These are phyloP conservation scores for Trichogramma evanescens DNA, from an alignment of 2,888 invertebrate genomes.

Conservation along the genomic window DNA sequence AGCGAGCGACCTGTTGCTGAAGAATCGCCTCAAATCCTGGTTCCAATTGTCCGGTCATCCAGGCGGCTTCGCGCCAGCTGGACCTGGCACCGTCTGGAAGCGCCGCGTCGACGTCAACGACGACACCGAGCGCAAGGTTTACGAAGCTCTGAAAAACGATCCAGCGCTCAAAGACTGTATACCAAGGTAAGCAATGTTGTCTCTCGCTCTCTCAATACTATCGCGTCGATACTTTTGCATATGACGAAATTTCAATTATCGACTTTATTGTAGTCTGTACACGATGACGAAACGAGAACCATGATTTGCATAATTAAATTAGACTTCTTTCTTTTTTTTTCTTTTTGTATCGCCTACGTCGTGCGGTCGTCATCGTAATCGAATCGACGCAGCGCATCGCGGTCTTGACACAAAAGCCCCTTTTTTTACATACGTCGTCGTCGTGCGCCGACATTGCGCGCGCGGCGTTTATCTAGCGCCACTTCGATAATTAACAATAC, in stretches of 20 bases:
- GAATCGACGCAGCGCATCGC: too few species aligned
- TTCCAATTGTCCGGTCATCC: slow-evolving; percentile 90
- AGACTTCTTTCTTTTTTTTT: neutral
- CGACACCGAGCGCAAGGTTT: slow-evolving; percentile 69
- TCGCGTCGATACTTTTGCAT: too few species aligned
- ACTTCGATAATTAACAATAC: too few species aligned
- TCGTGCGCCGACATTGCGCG: too few species aligned
- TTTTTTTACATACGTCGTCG: too few species aligned
- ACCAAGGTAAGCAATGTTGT: slow-evolving; percentile 52
- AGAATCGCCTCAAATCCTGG: slow-evolving; percentile 63
- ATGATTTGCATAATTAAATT: neutral
- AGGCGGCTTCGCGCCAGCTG: slow-evolving; percentile 86
- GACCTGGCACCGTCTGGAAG: slow-evolving; percentile 91
- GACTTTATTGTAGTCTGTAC: too few species aligned
- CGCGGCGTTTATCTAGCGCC: too few species aligned
- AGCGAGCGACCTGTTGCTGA: slow-evolving; percentile 77
- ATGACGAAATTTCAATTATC: too few species aligned
- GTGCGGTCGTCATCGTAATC: too few species aligned
- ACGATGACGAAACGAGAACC: too few species aligned
- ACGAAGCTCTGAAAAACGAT: slow-evolving; percentile 73
- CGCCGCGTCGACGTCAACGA: slow-evolving; percentile 65
- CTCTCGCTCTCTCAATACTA: too few species aligned
- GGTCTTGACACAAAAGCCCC: too few species aligned
- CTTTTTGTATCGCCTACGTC: neutral
- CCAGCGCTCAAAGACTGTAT: slow-evolving; percentile 65